Percentiles rank a stretch among this genome's conserved stretches.
Conservation (phyloP, 35 echinoderm and acorn worm genomes). For the Amphiura filiformis region DNA sequence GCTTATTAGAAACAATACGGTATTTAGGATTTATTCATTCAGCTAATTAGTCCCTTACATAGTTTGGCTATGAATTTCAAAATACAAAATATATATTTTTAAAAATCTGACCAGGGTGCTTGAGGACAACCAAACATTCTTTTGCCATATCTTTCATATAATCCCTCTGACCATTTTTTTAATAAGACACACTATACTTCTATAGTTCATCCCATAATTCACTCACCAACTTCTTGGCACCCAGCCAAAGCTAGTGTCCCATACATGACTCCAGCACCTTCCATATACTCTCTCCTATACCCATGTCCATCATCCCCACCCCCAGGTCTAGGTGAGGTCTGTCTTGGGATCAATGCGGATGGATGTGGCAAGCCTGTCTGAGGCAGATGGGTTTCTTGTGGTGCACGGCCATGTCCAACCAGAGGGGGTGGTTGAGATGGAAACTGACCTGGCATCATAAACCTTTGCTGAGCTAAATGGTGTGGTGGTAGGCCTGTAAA, state of each 20-base stretch:
- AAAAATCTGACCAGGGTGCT: no score
- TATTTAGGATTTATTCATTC: no score
- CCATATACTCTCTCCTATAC: slow-evolving; percentile 60
- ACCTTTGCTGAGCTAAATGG: slow-evolving; percentile 27
- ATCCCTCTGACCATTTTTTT: no score
- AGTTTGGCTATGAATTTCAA: no score
- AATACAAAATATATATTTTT: no score
- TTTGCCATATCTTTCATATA: no score
- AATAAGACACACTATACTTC: no score
- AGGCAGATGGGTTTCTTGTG: slow-evolving; percentile 23
- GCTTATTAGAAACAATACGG: no score
- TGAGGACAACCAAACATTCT: no score
- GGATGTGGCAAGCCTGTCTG: slow-evolving; percentile 30
- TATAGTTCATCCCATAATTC: no score
- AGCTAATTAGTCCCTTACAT: no score
- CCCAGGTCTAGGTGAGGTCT: slow-evolving; percentile 32
- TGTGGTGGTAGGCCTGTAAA: slow-evolving; percentile 15
- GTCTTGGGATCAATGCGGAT: slow-evolving; percentile 14
- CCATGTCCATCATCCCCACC: slow-evolving; percentile 23
- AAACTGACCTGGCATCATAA: slow-evolving; percentile 43
- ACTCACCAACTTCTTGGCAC: slow-evolving; percentile 74
- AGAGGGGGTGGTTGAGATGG: slow-evolving; percentile 65
- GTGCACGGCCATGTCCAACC: slow-evolving; percentile 25
- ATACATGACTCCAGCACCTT: slow-evolving; percentile 51
- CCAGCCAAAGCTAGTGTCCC: slow-evolving; percentile 31